Base-by-base conservation (phyloP, 1,140 invertebrate species). In the Tetramorium parvispinum region DNA sequence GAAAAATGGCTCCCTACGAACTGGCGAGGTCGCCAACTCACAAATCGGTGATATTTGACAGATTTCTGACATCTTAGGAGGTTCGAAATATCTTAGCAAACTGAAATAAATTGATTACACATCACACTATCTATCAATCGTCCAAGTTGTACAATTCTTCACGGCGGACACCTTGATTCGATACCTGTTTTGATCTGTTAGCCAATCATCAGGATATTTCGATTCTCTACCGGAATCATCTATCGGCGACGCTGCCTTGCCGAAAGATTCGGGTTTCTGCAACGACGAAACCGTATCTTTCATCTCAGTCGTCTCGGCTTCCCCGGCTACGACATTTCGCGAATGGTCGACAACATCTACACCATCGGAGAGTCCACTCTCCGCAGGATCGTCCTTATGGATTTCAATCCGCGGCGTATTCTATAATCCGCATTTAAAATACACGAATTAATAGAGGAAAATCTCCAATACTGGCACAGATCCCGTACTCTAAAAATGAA, bases 241-340 rank as follows among this genome's bases (percentile, higher is more conserved):
- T 2, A 59, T 37, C 49, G 86, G 57, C 8, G 81, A 81, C 1
- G 76, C 13, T 53, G 57, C 51, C 78, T 86, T 86, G 57, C 89
- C 89, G 27, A 87, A 90, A 49, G 73, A 16, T 66, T 90, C 85
- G 0, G 87, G 86, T 57, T 91, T 91, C 55, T 90, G 55, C 49
- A 87, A 57, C 40, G 18, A 4, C 11, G 16, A 55, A 21, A n/a
- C 27, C 37, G 21, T 32, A 43, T 70, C 61, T 55, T 73, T 75
- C 21, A 65, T 24, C 46, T 55, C 70, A 43, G 1, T 3, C 40
- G n/a, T 46, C 11, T 53, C 85, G 2, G 57, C 49, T n/a, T 46
- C 21, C 11, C 18, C 18, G 13, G 7, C 57, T 32, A 40, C 61
- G 37, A 16, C 11, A 27, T 70, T 82, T 59, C 21, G 77, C 27